A percentile compares a stretch with the other conserved stretches of the same genome.
Evolutionary conservation across 2,888 invertebrate species (phyloP).

Genomic region (Sicus ferrugineus): DNA sequence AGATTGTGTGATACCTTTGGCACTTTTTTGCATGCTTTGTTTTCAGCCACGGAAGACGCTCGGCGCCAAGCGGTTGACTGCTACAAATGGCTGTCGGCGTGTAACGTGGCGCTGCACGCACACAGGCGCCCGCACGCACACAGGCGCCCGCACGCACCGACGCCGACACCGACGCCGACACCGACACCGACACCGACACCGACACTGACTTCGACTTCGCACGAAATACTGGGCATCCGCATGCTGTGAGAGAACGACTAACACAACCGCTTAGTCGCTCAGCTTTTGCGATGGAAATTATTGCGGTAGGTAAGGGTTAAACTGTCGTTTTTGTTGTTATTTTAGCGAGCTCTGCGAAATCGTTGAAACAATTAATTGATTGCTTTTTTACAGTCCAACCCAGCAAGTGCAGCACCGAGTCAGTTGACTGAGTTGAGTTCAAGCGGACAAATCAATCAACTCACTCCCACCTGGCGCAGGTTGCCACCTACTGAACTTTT

Average conservation of each 20-base stretch:
- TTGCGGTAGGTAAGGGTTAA: background rate
- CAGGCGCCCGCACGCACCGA: background rate
- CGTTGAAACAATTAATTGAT: no score
- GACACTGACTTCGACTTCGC: slow-evolving; percentile 36
- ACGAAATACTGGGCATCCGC: no score
- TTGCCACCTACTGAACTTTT: no score
- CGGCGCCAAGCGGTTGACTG: slow-evolving; percentile 61
- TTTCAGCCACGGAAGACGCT: slow-evolving; percentile 52
- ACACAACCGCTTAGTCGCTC: slow-evolving; percentile 31
- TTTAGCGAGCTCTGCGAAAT: no score
- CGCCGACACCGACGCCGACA: background rate
- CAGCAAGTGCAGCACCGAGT: no score
- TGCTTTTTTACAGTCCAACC: no score
- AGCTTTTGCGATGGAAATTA: background rate
- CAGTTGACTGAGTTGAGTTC: no score
- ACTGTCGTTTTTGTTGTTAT: no score
- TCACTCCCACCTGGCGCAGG: no score
- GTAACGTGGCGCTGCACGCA: slow-evolving; percentile 35
- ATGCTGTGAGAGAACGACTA: slow-evolving; percentile 37
- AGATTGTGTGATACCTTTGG: slow-evolving; percentile 49
- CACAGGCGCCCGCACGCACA: slow-evolving; percentile 3
- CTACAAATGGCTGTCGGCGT: slow-evolving; percentile 55
- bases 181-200: slow-evolving; percentile 29
- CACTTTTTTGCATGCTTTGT: slow-evolving; percentile 39
- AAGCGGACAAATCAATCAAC: no score